Percentiles rank a stretch among this genome's conserved stretches.
These are phyloP conservation scores for Muschampia plurimacula DNA, from an alignment of 2,888 invertebrate genomes.

Conservation along the genomic window DNA sequence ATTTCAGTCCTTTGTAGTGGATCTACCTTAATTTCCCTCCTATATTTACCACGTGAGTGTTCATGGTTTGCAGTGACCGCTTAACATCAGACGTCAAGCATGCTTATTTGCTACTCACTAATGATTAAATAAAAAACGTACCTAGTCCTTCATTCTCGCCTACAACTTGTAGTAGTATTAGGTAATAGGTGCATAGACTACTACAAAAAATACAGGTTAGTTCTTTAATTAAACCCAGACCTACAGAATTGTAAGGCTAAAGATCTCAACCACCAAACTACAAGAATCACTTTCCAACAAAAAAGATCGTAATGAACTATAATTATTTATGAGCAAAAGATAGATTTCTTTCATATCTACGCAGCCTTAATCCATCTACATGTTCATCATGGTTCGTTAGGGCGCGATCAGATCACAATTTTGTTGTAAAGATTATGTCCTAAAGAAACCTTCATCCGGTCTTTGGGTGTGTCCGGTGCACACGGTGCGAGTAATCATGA, in stretches of 20 bases:
- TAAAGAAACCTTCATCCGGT: conserved; percentile 82
- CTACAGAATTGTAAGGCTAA: too few species aligned
- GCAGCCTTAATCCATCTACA: conserved; percentile 75
- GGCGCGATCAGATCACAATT: conserved; percentile 79
- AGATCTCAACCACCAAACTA: background rate
- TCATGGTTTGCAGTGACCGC: too few species aligned
- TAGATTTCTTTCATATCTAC: conserved; percentile 63
- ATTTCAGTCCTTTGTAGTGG: too few species aligned
- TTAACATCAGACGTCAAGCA: too few species aligned
- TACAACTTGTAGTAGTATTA: background rate
- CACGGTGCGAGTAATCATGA: conserved; percentile 52
- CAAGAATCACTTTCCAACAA: background rate
- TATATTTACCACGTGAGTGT: too few species aligned
- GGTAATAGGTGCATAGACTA: background rate
- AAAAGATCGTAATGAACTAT: conserved; percentile 35
- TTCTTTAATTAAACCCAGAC: background rate
- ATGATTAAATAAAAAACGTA: too few species aligned
- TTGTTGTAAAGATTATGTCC: conserved; percentile 84
- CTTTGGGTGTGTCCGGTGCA: conserved; percentile 60
- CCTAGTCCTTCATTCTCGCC: too few species aligned
- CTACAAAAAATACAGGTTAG: background rate
- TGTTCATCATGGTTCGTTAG: conserved; percentile 77
- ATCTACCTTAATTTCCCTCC: too few species aligned
- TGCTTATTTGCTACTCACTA: too few species aligned
- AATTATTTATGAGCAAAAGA: conserved; percentile 58